phyloP scores from a whole-genome alignment of 2,888 invertebrate species.

The Apotomis betuletana region DNA sequence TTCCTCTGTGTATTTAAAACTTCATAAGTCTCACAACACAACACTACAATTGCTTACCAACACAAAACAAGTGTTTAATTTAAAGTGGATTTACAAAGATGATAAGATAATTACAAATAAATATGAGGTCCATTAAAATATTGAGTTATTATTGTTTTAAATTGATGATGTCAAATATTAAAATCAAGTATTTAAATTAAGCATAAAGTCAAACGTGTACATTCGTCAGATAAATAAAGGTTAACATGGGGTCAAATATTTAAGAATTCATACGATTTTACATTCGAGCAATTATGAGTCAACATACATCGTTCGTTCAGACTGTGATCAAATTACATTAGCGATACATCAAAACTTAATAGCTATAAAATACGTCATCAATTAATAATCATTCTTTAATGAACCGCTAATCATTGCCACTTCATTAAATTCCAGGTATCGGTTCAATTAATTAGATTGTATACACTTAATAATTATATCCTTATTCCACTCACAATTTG shows the following conservation, averaged over 20 bases:
- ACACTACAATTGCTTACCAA: too few relatives aligned
- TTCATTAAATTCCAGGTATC: not conserved
- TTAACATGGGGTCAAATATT: not conserved
- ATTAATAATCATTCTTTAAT: slow-evolving; percentile 8
- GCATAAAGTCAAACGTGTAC: not conserved
- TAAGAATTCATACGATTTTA: not conserved
- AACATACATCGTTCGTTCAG: not conserved
- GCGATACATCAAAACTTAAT: not conserved
- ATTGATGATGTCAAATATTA: not conserved
- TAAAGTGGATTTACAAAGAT: too few relatives aligned
- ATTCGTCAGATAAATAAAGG: not conserved
- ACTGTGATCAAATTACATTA: not conserved
- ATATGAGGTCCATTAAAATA: too few relatives aligned
- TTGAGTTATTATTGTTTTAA: not conserved
- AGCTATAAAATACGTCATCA: not conserved
- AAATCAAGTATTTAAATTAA: not conserved
- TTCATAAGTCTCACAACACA: too few relatives aligned
- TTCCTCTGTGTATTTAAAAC: too few relatives aligned
- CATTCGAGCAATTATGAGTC: not conserved
- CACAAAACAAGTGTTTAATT: too few relatives aligned
- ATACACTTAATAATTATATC: not conserved
- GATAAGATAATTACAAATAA: too few relatives aligned
- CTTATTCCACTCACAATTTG: too few relatives aligned
- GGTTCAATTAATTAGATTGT: not conserved
- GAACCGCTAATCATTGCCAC: not conserved